Conservation (phyloP, 2,113 vertebrate species). For the Mormoops blainvillei region DNA sequence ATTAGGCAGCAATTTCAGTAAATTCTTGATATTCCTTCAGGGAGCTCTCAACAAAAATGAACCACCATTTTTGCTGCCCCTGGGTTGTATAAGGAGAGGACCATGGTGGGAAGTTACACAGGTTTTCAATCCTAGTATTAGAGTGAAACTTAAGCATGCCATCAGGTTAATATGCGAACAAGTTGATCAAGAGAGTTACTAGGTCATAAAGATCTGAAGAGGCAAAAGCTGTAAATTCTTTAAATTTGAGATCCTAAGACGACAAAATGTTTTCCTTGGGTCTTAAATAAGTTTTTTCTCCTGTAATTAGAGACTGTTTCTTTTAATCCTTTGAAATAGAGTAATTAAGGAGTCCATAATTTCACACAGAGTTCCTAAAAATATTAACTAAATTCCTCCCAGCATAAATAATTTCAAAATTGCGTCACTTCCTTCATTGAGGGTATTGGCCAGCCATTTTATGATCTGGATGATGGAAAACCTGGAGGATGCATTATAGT, state of each 20-base stretch:
- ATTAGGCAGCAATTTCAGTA: slow-evolving; percentile 44
- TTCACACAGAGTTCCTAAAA: neutral
- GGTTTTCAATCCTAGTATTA: neutral
- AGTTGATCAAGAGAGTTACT: neutral
- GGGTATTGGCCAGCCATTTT: neutral
- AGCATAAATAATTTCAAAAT: neutral
- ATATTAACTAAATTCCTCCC: neutral
- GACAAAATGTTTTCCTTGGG: neutral
- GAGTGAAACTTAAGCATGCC: neutral
- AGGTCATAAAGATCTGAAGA: neutral
- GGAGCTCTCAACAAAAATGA: neutral
- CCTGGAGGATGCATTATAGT: neutral
- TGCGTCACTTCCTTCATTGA: neutral
- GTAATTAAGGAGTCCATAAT: neutral
- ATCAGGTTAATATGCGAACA: neutral
- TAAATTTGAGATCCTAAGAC: neutral
- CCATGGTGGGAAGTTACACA: neutral
- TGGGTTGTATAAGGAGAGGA: neutral
- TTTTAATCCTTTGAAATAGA: neutral
- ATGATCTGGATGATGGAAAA: neutral
- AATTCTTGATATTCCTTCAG: slow-evolving; percentile 47
- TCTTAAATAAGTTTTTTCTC: neutral
- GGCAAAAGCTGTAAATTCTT: neutral
- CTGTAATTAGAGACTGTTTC: neutral
- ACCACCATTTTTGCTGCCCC: neutral